A percentile compares a stretch with the other conserved stretches of the same genome.
phyloP scores from a whole-genome alignment of 2,797 vertebrate species.

The Sebastes cheni region DNA sequence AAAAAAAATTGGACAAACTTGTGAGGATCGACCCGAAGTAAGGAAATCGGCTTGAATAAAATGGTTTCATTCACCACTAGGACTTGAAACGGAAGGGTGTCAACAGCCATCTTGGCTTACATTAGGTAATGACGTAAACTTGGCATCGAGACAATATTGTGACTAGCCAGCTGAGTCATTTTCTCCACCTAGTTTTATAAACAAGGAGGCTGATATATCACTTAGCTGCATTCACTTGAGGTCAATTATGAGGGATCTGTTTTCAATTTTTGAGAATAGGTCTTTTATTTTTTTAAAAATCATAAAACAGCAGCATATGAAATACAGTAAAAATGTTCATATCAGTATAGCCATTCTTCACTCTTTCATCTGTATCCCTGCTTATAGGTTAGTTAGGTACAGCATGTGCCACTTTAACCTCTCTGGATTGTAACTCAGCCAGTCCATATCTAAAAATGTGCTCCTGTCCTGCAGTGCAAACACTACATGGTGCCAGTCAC shows the following conservation, averaged over 20 bases:
- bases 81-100: constrained; percentile 49
- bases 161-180: constrained; percentile 30
- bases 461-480: constrained; percentile 13
- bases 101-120: constrained; percentile 47
- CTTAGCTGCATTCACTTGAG: not conserved
- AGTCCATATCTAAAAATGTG: constrained; percentile 30
- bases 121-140: constrained; percentile 44
- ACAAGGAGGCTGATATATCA: constrained; percentile 30
- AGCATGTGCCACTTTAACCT: constrained; percentile 13
- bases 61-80: constrained; percentile 19
- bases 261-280: not conserved
- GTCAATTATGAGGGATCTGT: not conserved
- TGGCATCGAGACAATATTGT: constrained; percentile 41
- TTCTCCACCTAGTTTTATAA: constrained; percentile 40
- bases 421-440: constrained; percentile 21
- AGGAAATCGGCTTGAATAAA: constrained; percentile 13
- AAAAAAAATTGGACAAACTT: not conserved
- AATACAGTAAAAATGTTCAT: not conserved
- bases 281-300: not conserved
- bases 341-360: not conserved
- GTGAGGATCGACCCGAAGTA: not conserved
- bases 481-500: constrained; percentile 1
- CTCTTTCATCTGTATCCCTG: not conserved
- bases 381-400: not conserved
- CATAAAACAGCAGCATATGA: not conserved